These are phyloP conservation scores for Neoniphon sammara DNA, from an alignment of 2,797 vertebrate genomes.

Conservation along the genomic window DNA sequence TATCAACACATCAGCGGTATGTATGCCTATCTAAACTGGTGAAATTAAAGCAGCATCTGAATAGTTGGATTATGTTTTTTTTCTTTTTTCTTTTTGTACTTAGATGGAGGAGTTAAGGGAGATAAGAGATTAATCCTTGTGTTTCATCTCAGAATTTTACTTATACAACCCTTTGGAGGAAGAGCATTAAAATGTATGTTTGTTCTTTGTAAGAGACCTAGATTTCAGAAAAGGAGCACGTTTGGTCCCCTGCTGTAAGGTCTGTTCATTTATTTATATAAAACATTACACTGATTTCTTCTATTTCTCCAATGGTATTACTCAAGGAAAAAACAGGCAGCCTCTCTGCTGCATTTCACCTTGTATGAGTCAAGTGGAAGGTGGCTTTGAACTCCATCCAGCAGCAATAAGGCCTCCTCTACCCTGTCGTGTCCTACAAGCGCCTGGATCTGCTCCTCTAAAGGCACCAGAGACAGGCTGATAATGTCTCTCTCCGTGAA, in stretches of 20 bases:
- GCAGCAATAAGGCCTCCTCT: slow-evolving; percentile 75
- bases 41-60: slow-evolving; percentile 1
- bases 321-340: background rate
- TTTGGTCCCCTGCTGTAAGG: background rate
- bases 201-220: slow-evolving; percentile 11
- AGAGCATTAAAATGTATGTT: slow-evolving; percentile 4
- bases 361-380: slow-evolving; percentile 64
- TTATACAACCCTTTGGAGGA: background rate
- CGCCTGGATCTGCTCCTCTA: slow-evolving; percentile 74
- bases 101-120: slow-evolving; percentile 25
- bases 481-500: slow-evolving; percentile 77
- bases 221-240: background rate
- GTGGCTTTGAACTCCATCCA: slow-evolving; percentile 69
- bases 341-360: slow-evolving; percentile 53
- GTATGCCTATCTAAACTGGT: slow-evolving; percentile 2
- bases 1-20: slow-evolving; percentile 6
- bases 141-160: slow-evolving; percentile 14
- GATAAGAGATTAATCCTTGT: slow-evolving; percentile 15
- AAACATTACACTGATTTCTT: background rate
- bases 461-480: slow-evolving; percentile 68
- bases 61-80: slow-evolving; percentile 30
- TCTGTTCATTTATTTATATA: background rate
- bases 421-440: slow-evolving; percentile 67
- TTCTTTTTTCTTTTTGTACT: slow-evolving; percentile 18
- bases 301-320: background rate